Conservation (phyloP, 2,113 vertebrate species). For the Athene noctua region DNA sequence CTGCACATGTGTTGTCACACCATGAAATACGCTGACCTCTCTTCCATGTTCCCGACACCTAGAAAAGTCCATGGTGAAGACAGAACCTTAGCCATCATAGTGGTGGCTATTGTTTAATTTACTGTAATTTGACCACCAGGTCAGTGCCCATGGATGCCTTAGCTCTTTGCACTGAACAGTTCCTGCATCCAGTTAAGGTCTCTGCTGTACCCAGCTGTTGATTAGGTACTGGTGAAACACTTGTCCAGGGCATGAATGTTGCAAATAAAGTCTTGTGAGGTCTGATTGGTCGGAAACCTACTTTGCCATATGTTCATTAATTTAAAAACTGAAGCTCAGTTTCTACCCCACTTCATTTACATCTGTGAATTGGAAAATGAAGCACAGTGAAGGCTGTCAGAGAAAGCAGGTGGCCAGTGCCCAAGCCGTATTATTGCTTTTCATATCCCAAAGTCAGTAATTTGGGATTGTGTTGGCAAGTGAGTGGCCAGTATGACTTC, state of each 20-base stretch:
- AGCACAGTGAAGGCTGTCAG: neutral
- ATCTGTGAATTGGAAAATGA: neutral
- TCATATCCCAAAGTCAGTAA: neutral
- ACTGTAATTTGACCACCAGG: neutral
- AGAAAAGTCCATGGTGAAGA: neutral
- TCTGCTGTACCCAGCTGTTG: neutral
- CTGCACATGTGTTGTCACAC: neutral
- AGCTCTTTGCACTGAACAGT: neutral
- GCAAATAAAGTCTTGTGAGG: neutral
- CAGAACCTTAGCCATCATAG: neutral
- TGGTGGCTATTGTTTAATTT: neutral
- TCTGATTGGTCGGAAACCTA: neutral
- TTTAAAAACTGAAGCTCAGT: neutral
- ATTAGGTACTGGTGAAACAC: neutral
- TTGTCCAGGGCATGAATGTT: neutral
- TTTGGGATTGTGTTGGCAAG: neutral
- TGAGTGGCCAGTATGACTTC: neutral
- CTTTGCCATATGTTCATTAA: neutral
- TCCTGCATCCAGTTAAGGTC: neutral
- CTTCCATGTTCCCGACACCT: neutral
- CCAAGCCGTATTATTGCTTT: neutral
- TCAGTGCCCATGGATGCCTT: neutral
- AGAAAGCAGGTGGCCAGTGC: neutral
- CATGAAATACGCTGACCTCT: neutral
- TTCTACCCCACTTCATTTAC: neutral